A percentile compares a stretch with the other conserved stretches of the same genome.
Evolutionary conservation across 1,140 invertebrate genomes (phyloP).

Genomic region (Sycophaga agraensis): DNA sequence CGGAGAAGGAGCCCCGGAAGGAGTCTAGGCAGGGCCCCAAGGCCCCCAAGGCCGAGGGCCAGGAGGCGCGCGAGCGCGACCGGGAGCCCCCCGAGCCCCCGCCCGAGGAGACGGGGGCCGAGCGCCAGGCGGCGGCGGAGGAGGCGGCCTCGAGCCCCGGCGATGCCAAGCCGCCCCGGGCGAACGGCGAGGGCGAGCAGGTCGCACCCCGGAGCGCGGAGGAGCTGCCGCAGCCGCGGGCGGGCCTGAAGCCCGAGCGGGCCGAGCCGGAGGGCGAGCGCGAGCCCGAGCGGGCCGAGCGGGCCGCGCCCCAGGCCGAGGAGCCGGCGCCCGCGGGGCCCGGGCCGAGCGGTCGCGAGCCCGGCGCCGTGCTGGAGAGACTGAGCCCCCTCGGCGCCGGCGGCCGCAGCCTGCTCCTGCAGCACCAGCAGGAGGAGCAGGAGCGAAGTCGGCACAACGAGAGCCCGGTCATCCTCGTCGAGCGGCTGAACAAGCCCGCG

Average conservation of each 20-base stretch:
- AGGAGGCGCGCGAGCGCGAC: slow-evolving; percentile 52
- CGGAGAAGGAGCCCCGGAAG: slow-evolving; percentile 12
- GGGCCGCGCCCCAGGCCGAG: slow-evolving; percentile 27
- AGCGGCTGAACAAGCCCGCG: slow-evolving; percentile 53
- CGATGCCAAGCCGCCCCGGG: not conserved
- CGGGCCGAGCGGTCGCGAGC: slow-evolving; percentile 46
- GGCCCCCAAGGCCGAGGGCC: slow-evolving; percentile 42
- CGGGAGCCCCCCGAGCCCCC: slow-evolving; percentile 52
- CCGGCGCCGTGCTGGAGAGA: slow-evolving; percentile 55
- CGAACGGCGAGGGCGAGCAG: slow-evolving; percentile 10
- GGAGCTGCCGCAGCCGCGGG: not conserved
- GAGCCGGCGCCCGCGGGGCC: slow-evolving; percentile 29
- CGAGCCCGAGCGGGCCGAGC: slow-evolving; percentile 9
- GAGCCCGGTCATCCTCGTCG: slow-evolving; percentile 53
- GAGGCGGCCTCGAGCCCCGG: not conserved
- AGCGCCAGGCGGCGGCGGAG: not conserved
- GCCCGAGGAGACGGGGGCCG: slow-evolving; percentile 43
- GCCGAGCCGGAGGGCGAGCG: not conserved
- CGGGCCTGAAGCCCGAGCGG: not conserved
- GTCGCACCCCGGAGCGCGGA: not conserved
- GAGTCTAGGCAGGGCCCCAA: too few species aligned
- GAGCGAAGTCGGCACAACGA: slow-evolving; percentile 55
- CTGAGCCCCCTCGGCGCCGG: slow-evolving; percentile 51
- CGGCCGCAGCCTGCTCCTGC: slow-evolving; percentile 49
- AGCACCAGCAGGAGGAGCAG: slow-evolving; percentile 51